Conservation (phyloP, 2,113 vertebrate genomes). For the Murina feae region DNA sequence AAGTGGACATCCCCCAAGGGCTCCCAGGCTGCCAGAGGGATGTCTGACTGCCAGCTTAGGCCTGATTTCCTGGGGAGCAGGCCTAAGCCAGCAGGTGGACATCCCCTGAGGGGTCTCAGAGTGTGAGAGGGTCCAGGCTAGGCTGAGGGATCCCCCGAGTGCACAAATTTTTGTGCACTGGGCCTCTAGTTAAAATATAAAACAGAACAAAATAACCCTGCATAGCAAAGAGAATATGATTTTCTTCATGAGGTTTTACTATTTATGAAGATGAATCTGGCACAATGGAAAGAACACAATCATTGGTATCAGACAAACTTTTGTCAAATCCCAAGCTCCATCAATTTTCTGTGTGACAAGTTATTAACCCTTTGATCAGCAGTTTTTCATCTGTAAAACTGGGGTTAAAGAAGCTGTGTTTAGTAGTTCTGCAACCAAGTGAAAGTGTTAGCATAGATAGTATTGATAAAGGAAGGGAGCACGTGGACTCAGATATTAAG, state of each 20-base stretch:
- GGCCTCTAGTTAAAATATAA: not conserved
- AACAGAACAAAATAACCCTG: not conserved
- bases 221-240: not conserved
- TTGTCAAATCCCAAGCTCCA: not conserved
- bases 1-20: too few relatives aligned
- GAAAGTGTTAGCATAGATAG: not conserved
- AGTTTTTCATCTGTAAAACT: not conserved
- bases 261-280: not conserved
- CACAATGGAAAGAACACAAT: not conserved
- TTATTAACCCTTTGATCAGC: not conserved
- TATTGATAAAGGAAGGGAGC: not conserved
- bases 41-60: too few relatives aligned
- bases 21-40: too few relatives aligned
- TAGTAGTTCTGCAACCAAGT: not conserved
- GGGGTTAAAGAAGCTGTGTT: not conserved
- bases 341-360: not conserved
- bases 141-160: too few relatives aligned
- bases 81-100: too few relatives aligned
- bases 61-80: too few relatives aligned
- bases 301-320: not conserved
- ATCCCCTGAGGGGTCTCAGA: too few relatives aligned
- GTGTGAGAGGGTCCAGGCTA: too few relatives aligned
- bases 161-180: too few relatives aligned
- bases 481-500: not conserved
- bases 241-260: slow-evolving; percentile 3